Evolutionary conservation across 2,113 vertebrate genomes (phyloP), one percentile per base, ranked within the genome.

Genomic region (Phasianus colchicus): DNA sequence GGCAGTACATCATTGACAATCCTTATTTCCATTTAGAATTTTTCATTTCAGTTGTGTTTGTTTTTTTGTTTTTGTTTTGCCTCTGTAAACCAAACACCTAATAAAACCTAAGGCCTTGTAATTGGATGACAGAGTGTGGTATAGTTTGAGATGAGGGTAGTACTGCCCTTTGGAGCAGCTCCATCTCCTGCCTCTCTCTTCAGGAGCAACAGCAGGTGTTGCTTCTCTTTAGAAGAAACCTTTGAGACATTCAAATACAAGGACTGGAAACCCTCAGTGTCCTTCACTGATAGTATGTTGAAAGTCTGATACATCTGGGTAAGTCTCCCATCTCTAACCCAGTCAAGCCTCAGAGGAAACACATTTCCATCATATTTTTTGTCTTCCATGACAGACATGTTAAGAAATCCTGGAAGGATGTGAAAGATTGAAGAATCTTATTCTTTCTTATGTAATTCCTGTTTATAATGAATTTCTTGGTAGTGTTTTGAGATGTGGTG

Each of bases 231-330:
- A n/a, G n/a, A n/a, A n/a, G 17, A 50, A 67, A 15, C 20, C 34
- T 67, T 85, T 95, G 57, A 21, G n/a, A 30, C 0, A 6, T 82
- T 58, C 25, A 71, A 66, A 21, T 2, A 19, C 36, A 30, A 93
- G 42, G 11, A 54, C 40, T 67, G 12, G 45, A 91, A 84, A 15
- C 54, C 30, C 14, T 58, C 21, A 18, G 6, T 45, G 25, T 81
- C 8, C 17, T 92, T 27, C 14, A 36, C 17, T 52, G 30, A 13
- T 75, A 11, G 0, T 0, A 0, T 40, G 20, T 67, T 43, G n/a
- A 18, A 50, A 71, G 17, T n/a, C 66, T 71, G 25, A 71, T 40
- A 27, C 1, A 43, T 47, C 19, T 84, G 57, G 50, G 7, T 10
- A 71, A 48, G 38, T 78, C 20, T 79, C 27, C 42, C 27, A 15